Evolutionary conservation across 2,888 invertebrate species (phyloP).

Genomic region (Brachylomia viminalis): DNA sequence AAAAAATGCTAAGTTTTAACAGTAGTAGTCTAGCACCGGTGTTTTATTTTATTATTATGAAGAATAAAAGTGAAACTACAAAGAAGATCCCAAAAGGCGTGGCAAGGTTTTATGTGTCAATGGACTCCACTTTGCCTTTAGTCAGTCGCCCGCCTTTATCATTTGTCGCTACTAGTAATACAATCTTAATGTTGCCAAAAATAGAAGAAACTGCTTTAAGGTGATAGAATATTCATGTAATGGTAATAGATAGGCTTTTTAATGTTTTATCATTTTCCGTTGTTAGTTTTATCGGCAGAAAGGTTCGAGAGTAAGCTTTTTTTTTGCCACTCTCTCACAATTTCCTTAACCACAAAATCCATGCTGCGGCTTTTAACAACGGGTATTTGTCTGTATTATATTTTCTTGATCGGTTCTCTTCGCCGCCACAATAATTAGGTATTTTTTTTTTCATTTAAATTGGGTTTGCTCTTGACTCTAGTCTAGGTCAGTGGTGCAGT

Average conservation of each 20-base stretch:
- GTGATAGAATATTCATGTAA: background rate
- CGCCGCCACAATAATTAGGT: background rate
- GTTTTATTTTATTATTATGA: background rate
- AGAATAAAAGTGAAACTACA: background rate
- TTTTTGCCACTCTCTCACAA: background rate
- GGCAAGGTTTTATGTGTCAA: background rate
- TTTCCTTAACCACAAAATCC: background rate
- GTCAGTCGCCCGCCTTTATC: background rate
- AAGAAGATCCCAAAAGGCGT: background rate
- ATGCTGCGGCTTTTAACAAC: background rate
- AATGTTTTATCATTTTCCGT: no score
- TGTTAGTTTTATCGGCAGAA: background rate
- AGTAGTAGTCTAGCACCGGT: background rate
- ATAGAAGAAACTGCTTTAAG: constrained; percentile 3
- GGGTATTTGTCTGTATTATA: background rate
- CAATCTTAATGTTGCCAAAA: background rate
- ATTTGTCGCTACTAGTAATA: background rate
- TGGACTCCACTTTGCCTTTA: constrained; percentile 1
- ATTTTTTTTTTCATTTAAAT: no score
- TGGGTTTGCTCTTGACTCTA: no score
- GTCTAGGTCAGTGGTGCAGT: no score
- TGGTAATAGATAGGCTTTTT: background rate
- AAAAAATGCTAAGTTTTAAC: background rate
- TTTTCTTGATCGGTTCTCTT: background rate
- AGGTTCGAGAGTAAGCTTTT: background rate